Evolutionary conservation across 2,113 vertebrate species (phyloP), one percentile per base, ranked within the genome.

Genomic region (Oncorhynchus tshawytscha): DNA sequence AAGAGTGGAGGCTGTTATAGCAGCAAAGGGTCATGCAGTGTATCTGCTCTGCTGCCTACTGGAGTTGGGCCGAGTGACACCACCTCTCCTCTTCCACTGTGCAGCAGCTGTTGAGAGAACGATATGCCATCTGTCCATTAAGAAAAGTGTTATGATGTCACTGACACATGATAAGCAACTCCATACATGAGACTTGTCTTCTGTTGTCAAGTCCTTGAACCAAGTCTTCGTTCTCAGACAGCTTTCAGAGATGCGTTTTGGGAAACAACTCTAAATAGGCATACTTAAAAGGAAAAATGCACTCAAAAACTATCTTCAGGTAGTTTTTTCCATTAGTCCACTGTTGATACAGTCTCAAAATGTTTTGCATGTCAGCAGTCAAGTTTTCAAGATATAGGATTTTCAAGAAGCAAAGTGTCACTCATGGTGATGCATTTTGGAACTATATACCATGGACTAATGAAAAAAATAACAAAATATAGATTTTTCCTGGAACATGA

Each of bases 161-260:
- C 29, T 25, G 22, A 71, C 31, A 18, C 59, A 72, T 18, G 16
- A 57, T 15, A 57, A 57, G 15, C 54, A 20, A 1, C 15, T 57
- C 13, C 54, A 57, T 57, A 22, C 66, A 5, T 57, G 16, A 72
- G 54, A 72, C 49, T 27, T 29, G 70, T 24, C 70, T 59, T 72
- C 70, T 45, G 39, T 45, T 45, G 39, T 45, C 39, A 45, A 45
- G 39, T 45, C 8, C 39, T 45, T 45, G 39, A 45, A 45, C 9
- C 39, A 20, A 45, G 12, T 24, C 3, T 11, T 27, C 0, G 27
- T 73, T 45, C 51, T 57, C 51, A 57, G 13, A 29, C 57, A 77
- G 31, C 67, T 66, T 84, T 77, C 78, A 20, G 60, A 13, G 73
- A 48, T 45, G 81, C 72, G 78, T 49, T 51, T 45, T 59, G 22